Percentiles rank a stretch among this genome's conserved stretches.
Conservation (phyloP, 1,140 invertebrate genomes). For the Calosoma granatense region DNA sequence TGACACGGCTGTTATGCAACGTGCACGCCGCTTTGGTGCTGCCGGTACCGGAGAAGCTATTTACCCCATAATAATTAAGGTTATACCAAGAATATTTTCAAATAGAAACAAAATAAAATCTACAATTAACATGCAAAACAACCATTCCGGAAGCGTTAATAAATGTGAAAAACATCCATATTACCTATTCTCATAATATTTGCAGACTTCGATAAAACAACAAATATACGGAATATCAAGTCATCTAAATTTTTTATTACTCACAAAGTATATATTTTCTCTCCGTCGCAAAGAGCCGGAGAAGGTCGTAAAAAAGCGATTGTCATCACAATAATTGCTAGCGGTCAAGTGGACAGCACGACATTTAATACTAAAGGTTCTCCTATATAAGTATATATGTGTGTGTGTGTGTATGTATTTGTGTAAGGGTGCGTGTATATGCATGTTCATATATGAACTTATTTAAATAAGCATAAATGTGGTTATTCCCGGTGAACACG, state of each 20-base stretch:
- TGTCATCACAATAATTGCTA: neutral
- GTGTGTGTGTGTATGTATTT: neutral
- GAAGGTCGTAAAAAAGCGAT: slow-evolving; percentile 1
- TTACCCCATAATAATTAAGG: too few relatives aligned
- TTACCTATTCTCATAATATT: neutral
- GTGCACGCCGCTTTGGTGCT: too few relatives aligned
- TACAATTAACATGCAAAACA: neutral
- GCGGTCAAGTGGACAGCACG: neutral
- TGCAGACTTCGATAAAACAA: neutral
- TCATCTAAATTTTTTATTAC: slow-evolving; percentile 2
- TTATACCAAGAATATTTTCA: too few relatives aligned
- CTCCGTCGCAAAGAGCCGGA: neutral
- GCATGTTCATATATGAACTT: neutral
- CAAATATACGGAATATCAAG: slow-evolving; percentile 3
- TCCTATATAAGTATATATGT: neutral
- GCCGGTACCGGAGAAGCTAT: too few relatives aligned
- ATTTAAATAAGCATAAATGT: neutral
- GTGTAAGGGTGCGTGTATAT: neutral
- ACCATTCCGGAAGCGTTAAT: neutral
- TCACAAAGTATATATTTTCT: slow-evolving; percentile 3
- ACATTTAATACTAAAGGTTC: neutral
- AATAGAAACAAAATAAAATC: too few relatives aligned
- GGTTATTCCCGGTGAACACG: too few relatives aligned
- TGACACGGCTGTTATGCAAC: too few relatives aligned
- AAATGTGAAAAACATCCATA: neutral